Percentiles rank a stretch among this genome's conserved stretches.
phyloP scores from a whole-genome alignment of 2,113 vertebrate genomes.

The Sisor rabdophorus region DNA sequence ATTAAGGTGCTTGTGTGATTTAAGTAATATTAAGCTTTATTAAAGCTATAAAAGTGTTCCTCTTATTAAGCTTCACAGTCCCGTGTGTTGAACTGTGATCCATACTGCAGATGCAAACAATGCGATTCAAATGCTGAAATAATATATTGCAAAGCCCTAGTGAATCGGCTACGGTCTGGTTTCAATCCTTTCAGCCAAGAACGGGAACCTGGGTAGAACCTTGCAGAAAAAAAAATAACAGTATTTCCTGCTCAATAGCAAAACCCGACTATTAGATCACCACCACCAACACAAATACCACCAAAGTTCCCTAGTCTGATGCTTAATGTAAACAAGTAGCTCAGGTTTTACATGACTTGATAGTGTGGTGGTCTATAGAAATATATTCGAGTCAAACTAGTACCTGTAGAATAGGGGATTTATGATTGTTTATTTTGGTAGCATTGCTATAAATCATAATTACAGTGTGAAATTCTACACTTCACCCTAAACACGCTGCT shows the following conservation, averaged over 20 bases:
- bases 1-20: no score
- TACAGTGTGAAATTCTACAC: background rate
- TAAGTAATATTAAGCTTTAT: no score
- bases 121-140: no score
- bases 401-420: background rate
- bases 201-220: background rate
- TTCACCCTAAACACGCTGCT: background rate
- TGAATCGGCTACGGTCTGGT: background rate
- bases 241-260: background rate
- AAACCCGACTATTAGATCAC: background rate
- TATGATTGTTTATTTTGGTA: background rate
- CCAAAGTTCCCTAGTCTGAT: background rate
- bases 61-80: no score
- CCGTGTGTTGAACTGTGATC: no score
- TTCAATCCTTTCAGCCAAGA: background rate
- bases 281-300: background rate
- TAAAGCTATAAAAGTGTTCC: no score
- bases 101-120: no score
- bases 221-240: no score
- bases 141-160: no score
- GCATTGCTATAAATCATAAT: background rate
- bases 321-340: background rate
- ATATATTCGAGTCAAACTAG: background rate
- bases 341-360: no score
- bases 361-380: background rate